Conservation (phyloP, 2,797 vertebrate species). For the Eptatretus atami region DNA sequence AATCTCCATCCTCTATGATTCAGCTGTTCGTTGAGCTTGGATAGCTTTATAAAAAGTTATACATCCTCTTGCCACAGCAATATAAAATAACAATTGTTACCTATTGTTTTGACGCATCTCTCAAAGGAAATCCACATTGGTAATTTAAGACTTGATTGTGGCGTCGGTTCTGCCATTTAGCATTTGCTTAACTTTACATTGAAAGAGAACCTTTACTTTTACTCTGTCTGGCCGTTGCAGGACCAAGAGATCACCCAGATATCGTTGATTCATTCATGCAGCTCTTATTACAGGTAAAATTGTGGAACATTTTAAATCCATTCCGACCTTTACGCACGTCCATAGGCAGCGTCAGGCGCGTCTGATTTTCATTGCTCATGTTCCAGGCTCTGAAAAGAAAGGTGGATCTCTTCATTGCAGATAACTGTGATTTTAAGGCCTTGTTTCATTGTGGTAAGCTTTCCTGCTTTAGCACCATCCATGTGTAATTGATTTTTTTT, state of each 20-base stretch:
- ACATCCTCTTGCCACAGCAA: no score
- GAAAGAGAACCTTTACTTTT: no score
- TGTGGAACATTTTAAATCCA: not conserved
- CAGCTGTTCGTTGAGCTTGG: no score
- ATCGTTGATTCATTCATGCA: slow-evolving; percentile 99
- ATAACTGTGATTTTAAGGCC: slow-evolving; percentile 76
- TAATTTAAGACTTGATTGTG: no score
- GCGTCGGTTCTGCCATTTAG: no score
- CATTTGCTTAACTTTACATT: no score
- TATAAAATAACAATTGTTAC: no score
- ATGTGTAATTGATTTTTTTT: not conserved
- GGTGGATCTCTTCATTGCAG: slow-evolving; percentile 75
- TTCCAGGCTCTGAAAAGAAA: slow-evolving; percentile 94
- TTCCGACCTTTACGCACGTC: not conserved
- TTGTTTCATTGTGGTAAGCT: slow-evolving; percentile 93
- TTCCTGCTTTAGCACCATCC: not conserved
- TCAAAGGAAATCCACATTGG: no score
- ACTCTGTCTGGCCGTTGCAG: slow-evolving; percentile 99
- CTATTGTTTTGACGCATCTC: no score
- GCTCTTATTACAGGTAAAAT: slow-evolving; percentile 99
- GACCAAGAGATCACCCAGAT: slow-evolving; percentile 99
- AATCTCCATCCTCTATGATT: no score
- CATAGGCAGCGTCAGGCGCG: no score
- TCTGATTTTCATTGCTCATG: slow-evolving; percentile 9
- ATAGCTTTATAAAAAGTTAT: no score